Conservation (phyloP, 2,888 invertebrate genomes). For the Synanthedon myopaeformis region DNA sequence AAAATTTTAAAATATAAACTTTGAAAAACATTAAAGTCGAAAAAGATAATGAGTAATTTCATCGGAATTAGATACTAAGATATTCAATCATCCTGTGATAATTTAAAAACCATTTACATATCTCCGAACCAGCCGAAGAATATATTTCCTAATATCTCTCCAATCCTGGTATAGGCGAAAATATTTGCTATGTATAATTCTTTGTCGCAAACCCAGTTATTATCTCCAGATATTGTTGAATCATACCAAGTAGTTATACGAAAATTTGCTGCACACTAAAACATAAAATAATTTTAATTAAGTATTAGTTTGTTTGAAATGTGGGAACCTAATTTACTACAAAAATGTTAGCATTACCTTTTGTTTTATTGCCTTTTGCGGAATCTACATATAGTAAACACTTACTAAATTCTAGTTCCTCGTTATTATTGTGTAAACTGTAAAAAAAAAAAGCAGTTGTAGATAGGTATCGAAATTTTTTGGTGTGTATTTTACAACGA, state of each 20-base stretch:
- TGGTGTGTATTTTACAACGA: neutral
- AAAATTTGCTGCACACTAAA: slow-evolving; percentile 29
- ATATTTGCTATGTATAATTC: slow-evolving; percentile 36
- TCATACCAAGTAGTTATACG: slow-evolving; percentile 42
- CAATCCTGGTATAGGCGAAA: slow-evolving; percentile 30
- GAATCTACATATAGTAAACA: slow-evolving; percentile 25
- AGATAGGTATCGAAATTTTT: neutral
- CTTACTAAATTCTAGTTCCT: slow-evolving; percentile 20
- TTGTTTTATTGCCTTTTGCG: slow-evolving; percentile 16
- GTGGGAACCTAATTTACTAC: neutral
- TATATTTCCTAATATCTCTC: slow-evolving; percentile 35
- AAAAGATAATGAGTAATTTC: too few relatives aligned
- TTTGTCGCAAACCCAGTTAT: slow-evolving; percentile 42
- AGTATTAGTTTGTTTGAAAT: neutral
- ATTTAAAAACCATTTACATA: slow-evolving; percentile 20
- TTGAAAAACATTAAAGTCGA: too few relatives aligned
- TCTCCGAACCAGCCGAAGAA: slow-evolving; percentile 47
- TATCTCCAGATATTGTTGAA: slow-evolving; percentile 31
- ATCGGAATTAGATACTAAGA: too few relatives aligned
- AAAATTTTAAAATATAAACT: too few relatives aligned
- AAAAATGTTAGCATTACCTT: slow-evolving; percentile 12
- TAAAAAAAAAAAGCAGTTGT: slow-evolving; percentile 3
- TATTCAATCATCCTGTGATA: neutral
- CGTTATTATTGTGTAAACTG: slow-evolving; percentile 15
- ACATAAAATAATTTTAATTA: neutral